phyloP scores from a whole-genome alignment of 2,113 vertebrate genomes.

The Mormyrus iriodes region DNA sequence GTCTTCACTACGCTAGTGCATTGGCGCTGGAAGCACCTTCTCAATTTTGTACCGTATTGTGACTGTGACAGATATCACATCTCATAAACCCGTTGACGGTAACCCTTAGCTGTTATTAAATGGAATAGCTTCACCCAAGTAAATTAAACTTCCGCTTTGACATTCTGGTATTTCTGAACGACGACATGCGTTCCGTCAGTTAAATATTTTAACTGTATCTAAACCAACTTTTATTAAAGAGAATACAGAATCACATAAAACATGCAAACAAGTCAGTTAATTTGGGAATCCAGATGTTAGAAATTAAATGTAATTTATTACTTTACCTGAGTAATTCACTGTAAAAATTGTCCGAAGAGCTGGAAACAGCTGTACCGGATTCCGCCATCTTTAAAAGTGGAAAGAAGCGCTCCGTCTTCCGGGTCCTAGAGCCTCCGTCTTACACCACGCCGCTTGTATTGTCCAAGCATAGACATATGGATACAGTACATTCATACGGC shows the following conservation, averaged over 20 bases:
- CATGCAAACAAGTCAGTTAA: not conserved
- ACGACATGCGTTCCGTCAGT: not conserved
- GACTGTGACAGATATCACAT: not conserved
- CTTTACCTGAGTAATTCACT: constrained; percentile 53
- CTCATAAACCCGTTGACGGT: not conserved
- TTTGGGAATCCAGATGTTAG: not conserved
- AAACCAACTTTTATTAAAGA: not conserved
- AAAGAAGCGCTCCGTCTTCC: not conserved
- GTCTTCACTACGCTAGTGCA: not conserved
- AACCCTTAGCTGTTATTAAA: not conserved
- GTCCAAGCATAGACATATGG: not conserved
- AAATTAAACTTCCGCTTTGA: not conserved
- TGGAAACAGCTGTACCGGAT: constrained; percentile 21
- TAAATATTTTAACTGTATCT: not conserved
- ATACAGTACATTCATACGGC: not conserved
- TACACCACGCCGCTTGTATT: not conserved
- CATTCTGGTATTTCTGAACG: not conserved
- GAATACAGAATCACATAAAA: not conserved
- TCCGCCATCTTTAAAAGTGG: constrained; percentile 56
- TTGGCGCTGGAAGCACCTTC: not conserved
- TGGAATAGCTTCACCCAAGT: not conserved
- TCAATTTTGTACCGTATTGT: not conserved
- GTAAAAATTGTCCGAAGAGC: constrained; percentile 21
- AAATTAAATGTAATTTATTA: not conserved
- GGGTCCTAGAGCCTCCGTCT: constrained; percentile 29